A percentile compares a stretch with the other conserved stretches of the same genome.
Conservation (phyloP, 2,797 vertebrate species). For the Zenarchopterus dispar region DNA sequence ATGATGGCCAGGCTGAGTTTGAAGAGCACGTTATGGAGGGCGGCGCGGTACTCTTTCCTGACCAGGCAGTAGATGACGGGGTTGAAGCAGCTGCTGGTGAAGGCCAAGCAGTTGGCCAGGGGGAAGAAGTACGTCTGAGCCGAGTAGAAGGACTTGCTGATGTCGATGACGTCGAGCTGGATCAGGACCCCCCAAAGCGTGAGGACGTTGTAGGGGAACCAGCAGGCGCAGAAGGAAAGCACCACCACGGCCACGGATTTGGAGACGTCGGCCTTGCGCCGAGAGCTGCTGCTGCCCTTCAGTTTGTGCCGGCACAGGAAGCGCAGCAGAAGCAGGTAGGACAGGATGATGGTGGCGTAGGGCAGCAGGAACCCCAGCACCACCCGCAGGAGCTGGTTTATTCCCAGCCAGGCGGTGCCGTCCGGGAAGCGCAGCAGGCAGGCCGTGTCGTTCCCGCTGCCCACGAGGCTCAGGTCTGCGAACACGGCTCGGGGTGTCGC, state of each 20-base stretch:
- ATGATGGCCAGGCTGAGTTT: constrained; percentile 57
- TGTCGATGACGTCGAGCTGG: constrained; percentile 77
- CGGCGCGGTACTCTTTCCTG: constrained; percentile 73
- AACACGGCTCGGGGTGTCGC: constrained; percentile 79
- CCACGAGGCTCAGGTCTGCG: constrained; percentile 69
- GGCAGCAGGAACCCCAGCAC: constrained; percentile 83
- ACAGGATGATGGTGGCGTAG: constrained; percentile 74
- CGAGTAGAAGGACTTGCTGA: constrained; percentile 73
- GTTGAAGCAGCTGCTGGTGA: constrained; percentile 87
- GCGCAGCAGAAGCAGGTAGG: constrained; percentile 81
- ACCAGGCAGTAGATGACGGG: constrained; percentile 86
- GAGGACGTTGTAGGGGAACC: constrained; percentile 86
- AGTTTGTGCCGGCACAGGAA: constrained; percentile 80
- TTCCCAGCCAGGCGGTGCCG: constrained; percentile 77
- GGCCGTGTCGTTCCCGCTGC: constrained; percentile 70
- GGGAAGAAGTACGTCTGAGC: constrained; percentile 84
- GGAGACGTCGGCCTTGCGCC: constrained; percentile 67
- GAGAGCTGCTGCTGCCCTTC: constrained; percentile 55
- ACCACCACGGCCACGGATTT: constrained; percentile 81
- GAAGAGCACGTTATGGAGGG: constrained; percentile 68
- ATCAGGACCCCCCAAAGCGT: constrained; percentile 83
- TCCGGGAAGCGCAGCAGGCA: constrained; percentile 84
- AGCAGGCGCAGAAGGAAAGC: constrained; percentile 84
- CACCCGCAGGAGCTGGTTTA: constrained; percentile 85
- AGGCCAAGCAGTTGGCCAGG: constrained; percentile 83